Conservation (phyloP, 2,113 vertebrate species). For the Cololabis saira region DNA sequence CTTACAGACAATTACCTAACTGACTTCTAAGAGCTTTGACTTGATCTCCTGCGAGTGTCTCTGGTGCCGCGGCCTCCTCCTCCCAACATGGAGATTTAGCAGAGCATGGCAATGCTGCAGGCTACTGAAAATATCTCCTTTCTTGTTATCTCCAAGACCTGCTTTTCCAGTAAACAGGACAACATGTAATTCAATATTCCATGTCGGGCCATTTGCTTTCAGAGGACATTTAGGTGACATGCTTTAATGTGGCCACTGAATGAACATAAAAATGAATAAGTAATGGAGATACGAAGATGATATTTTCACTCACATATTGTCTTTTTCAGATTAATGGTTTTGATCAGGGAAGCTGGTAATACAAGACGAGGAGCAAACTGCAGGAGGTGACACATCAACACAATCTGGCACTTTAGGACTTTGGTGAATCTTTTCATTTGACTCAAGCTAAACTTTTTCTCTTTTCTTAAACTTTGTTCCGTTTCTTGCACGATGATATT, state of each 20-base stretch:
- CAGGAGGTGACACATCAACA: conserved; percentile 41
- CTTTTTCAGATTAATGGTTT: conserved; percentile 69
- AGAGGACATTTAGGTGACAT: conserved; percentile 81
- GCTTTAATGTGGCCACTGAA: conserved; percentile 74
- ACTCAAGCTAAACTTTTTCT: background rate
- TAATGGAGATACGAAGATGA: conserved; percentile 81
- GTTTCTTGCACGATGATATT: conserved; percentile 23
- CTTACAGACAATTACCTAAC: background rate
- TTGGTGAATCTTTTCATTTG: conserved; percentile 1
- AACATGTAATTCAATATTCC: conserved; percentile 78
- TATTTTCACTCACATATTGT: conserved; percentile 75
- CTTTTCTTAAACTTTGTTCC: background rate
- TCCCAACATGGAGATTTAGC: conserved; percentile 41
- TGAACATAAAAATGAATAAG: conserved; percentile 83
- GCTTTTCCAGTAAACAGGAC: conserved; percentile 82
- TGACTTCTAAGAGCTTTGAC: background rate
- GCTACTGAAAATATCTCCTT: conserved; percentile 83
- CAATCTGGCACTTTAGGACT: conserved; percentile 14
- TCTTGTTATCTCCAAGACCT: conserved; percentile 80
- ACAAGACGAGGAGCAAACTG: conserved; percentile 47
- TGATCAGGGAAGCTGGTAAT: conserved; percentile 68
- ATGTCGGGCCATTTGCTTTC: conserved; percentile 74
- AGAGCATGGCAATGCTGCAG: conserved; percentile 55
- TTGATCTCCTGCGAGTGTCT: background rate
- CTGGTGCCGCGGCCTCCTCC: background rate